Evolutionary conservation across 2,113 vertebrate genomes (phyloP).

Genomic region (Saguinus midas): DNA sequence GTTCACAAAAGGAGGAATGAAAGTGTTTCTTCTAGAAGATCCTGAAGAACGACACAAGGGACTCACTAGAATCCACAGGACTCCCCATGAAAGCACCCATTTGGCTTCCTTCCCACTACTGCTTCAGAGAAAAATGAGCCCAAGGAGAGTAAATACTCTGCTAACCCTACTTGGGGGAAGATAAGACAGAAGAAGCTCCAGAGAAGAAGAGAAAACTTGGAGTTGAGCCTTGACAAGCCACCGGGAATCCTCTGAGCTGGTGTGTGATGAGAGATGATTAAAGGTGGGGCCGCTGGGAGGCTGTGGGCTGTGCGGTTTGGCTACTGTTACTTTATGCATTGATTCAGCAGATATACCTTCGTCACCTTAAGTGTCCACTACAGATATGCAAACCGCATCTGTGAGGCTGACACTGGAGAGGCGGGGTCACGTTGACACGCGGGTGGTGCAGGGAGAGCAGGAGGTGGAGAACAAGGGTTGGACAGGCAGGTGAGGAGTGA

Average conservation of each 20-base stretch:
- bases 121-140: not conserved
- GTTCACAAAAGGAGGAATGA: not conserved
- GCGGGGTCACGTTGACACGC: not conserved
- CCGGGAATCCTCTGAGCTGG: not conserved
- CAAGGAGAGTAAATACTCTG: no score
- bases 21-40: not conserved
- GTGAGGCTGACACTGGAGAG: not conserved
- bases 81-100: fast-evolving
- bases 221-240: not conserved
- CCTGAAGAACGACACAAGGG: not conserved
- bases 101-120: not conserved
- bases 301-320: no score
- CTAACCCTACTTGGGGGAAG: fast-evolving
- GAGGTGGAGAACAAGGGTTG: no score
- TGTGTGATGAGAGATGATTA: not conserved
- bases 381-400: not conserved
- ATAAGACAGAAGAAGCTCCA: no score
- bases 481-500: not conserved
- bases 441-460: not conserved
- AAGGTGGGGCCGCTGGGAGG: not conserved
- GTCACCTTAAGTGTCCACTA: no score
- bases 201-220: not conserved
- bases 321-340: not conserved
- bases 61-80: not conserved
- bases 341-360: not conserved